Evolutionary conservation across 2,113 vertebrate genomes (phyloP).

Genomic region (Melanerpes formicivorus): DNA sequence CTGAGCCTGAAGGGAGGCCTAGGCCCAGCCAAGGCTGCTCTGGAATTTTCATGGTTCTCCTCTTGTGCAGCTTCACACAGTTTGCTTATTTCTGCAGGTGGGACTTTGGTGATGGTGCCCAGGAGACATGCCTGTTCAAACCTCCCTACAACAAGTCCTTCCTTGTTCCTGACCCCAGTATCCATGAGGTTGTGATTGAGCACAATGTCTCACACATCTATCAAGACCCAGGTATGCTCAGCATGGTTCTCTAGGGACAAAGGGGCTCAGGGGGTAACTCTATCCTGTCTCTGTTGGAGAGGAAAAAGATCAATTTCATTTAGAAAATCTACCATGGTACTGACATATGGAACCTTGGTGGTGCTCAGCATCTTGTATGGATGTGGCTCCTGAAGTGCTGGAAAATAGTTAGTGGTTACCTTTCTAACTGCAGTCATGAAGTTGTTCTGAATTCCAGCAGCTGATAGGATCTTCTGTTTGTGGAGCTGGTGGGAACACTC

Average conservation of each 20-base stretch:
- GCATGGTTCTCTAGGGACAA: neutral
- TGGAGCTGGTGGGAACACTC: neutral
- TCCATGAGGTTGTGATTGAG: slow-evolving; percentile 84
- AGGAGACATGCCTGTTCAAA: slow-evolving; percentile 80
- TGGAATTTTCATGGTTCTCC: neutral
- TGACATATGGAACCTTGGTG: neutral
- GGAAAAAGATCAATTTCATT: neutral
- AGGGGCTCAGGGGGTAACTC: neutral
- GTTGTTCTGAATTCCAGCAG: neutral
- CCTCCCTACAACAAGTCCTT: slow-evolving; percentile 86
- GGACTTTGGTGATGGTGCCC: slow-evolving; percentile 89
- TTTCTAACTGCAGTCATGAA: neutral
- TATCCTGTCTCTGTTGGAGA: neutral
- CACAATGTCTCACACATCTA: slow-evolving; percentile 87
- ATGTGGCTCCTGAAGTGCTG: neutral
- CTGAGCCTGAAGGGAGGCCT: neutral
- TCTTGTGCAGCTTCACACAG: neutral
- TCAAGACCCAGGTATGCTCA: slow-evolving; percentile 82
- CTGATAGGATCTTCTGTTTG: neutral
- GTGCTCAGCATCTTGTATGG: neutral
- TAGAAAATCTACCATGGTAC: neutral
- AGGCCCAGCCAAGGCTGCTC: neutral
- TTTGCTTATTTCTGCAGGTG: slow-evolving; percentile 79
- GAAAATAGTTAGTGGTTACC: neutral
- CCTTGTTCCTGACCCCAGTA: slow-evolving; percentile 73